Evolutionary conservation across 1,140 invertebrate genomes (phyloP), one percentile per base, ranked within the genome.

Genomic region (Ceratitis capitata): DNA sequence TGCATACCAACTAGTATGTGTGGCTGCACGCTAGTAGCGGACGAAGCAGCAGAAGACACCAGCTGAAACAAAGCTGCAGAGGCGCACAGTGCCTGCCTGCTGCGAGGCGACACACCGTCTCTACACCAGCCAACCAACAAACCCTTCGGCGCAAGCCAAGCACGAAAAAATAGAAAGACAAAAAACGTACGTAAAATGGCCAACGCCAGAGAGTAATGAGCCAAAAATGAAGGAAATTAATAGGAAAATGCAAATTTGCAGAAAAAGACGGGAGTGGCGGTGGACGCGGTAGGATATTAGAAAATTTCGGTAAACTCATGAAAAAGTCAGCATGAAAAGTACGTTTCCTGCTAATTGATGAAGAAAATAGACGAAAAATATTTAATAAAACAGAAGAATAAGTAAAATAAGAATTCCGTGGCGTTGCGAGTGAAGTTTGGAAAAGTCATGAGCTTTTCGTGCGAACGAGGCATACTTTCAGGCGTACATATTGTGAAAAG

Each of bases 191-290:
- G 69, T 45, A 19, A 26, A 78, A 78, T 78, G 69, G 39, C 16
- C 35, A 78, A 26, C 69, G 69, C 69, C n/a, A 26, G 29, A n/a
- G n/a, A n/a, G 69, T 78, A 45, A 78, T 78, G 69, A 78, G n/a
- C 39, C 35, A 42, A 45, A 78, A 78, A 78, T 78, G 69, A 78
- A n/a, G 69, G 69, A 47, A 78, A 47, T 78, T 78, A 78, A 42
- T 78, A 78, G 69, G 39, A 42, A 45, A 45, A 78, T 78, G 69
- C 69, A 78, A 78, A 78, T 78, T 78, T 78, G 35, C 69, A 78
- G 69, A 78, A 78, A 78, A 78, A 78, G 69, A 78, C 69, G 69
- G 69, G 69, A 78, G 69, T 78, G 19, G 69, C 69, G 26, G 32
- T 35, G n/a, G 0, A 69, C 19, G 32, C 14, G 39, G 3, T 5